Evolutionary conservation across 2,113 vertebrate genomes (phyloP).

Genomic region (Prolemur simus): DNA sequence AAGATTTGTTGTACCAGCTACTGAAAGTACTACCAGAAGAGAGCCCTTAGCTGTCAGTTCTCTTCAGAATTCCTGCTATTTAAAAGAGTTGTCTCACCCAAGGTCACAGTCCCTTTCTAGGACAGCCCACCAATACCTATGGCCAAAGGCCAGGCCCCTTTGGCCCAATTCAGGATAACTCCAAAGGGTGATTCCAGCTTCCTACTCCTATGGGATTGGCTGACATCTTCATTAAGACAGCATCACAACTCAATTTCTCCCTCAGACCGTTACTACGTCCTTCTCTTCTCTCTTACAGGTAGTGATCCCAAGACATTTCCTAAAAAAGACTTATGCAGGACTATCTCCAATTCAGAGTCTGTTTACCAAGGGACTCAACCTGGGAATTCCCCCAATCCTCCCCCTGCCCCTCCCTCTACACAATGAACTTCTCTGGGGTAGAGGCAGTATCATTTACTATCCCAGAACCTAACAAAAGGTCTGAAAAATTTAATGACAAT

Average conservation of each 20-base stretch:
- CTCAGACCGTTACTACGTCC: background rate
- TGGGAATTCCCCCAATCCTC: background rate
- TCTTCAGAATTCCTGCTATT: conserved; percentile 6
- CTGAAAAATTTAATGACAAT: background rate
- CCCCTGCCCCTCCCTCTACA: background rate
- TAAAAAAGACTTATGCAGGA: background rate
- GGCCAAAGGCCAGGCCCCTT: background rate
- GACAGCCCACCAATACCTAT: background rate
- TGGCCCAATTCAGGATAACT: background rate
- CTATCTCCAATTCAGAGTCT: background rate
- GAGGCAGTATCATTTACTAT: background rate
- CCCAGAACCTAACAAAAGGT: background rate
- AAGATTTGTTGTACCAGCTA: background rate
- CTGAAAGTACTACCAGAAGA: background rate
- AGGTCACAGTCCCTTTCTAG: background rate
- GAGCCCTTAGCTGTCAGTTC: background rate
- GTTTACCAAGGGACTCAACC: background rate
- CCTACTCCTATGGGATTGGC: background rate
- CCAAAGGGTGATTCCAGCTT: background rate
- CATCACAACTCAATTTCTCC: conserved; percentile 32
- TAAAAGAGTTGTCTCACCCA: background rate
- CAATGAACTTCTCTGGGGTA: background rate
- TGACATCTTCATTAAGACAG: background rate
- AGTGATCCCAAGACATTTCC: background rate
- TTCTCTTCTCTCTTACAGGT: background rate